Percentiles rank a stretch among this genome's conserved stretches.
These are phyloP conservation scores for Sepioteuthis lessoniana DNA, from an alignment of 2,888 invertebrate genomes.

Conservation along the genomic window DNA sequence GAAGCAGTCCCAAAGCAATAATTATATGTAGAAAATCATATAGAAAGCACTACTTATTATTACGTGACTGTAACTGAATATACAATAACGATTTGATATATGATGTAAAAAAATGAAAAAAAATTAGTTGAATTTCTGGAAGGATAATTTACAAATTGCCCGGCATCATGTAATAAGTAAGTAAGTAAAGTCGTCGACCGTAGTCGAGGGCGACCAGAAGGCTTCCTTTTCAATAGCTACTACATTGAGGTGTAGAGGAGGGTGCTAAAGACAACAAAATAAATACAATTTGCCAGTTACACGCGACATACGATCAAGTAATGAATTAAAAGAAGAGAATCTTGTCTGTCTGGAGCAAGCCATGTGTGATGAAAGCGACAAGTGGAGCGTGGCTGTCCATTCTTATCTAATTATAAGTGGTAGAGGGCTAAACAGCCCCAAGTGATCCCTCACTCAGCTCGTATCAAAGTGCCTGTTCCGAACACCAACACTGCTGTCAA, in stretches of 20 bases:
- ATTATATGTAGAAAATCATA: no score
- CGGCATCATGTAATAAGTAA: background rate
- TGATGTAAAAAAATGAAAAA: no score
- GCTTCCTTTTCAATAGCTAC: no score
- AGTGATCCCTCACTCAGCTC: background rate
- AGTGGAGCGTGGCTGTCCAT: background rate
- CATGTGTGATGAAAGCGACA: background rate
- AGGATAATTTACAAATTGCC: background rate
- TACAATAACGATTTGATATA: no score
- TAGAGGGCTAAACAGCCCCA: background rate
- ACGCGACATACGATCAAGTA: background rate
- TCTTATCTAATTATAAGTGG: background rate
- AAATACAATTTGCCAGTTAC: background rate
- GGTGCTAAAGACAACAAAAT: background rate
- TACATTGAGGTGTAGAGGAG: no score
- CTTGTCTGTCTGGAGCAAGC: background rate
- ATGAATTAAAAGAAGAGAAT: background rate
- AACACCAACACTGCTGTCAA: background rate
- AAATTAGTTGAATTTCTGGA: background rate
- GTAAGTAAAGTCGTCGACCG: no score
- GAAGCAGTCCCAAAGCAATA: no score
- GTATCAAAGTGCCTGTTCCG: background rate
- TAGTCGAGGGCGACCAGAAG: no score
- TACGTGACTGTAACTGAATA: no score
- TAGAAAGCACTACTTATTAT: no score